Evolutionary conservation across 2,888 invertebrate species (phyloP).

Genomic region (Eubasilissa splendida): DNA sequence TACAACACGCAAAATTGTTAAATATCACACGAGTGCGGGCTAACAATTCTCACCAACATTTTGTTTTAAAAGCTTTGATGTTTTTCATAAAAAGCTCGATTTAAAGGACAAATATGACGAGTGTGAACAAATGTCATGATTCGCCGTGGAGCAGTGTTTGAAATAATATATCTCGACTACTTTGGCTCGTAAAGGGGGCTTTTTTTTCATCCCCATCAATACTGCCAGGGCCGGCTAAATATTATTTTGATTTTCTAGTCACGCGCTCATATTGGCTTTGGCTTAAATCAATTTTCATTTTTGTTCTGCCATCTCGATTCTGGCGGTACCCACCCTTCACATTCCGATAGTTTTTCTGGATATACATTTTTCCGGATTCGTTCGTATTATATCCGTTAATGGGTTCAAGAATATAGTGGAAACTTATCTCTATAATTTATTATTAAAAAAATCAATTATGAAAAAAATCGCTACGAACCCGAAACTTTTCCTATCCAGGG

Average conservation of each 20-base stretch:
- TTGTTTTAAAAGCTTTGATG: too few relatives aligned
- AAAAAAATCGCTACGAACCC: too few relatives aligned
- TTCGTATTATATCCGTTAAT: neutral
- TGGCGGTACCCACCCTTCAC: neutral
- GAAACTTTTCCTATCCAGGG: too few relatives aligned
- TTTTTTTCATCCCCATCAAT: constrained; percentile 4
- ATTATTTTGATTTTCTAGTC: neutral
- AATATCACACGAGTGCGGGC: too few relatives aligned
- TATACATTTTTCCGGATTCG: neutral
- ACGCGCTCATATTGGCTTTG: constrained; percentile 6
- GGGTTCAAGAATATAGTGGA: too few relatives aligned
- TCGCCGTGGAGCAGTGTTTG: neutral
- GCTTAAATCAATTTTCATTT: constrained; percentile 10
- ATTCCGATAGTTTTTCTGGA: neutral
- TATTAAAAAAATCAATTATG: too few relatives aligned
- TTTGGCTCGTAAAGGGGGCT: neutral
- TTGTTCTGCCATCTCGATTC: constrained; percentile 3
- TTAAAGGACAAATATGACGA: neutral
- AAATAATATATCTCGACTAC: neutral
- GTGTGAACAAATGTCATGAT: constrained; percentile 6
- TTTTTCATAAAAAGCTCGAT: too few relatives aligned
- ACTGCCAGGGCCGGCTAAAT: constrained; percentile 6
- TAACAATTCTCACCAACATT: too few relatives aligned
- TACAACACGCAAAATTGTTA: too few relatives aligned
- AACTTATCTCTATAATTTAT: too few relatives aligned